phyloP scores from a whole-genome alignment of 2,797 vertebrate genomes.

The Limnodromus scolopaceus region DNA sequence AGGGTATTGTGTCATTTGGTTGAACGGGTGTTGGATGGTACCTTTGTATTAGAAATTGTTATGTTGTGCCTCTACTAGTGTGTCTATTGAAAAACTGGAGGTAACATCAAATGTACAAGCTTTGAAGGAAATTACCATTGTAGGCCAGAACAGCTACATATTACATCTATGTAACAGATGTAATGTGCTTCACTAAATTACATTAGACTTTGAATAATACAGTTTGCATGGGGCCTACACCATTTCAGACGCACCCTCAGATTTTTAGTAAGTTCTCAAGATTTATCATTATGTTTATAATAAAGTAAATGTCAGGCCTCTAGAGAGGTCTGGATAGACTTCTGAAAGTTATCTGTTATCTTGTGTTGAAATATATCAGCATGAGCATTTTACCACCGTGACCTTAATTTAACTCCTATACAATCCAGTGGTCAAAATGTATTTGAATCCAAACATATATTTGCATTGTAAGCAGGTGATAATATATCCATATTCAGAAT shows the following conservation, averaged over 20 bases:
- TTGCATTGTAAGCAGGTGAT: not conserved
- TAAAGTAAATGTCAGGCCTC: not conserved
- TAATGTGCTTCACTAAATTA: not conserved
- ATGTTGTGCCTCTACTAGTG: not conserved
- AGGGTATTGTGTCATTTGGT: not conserved
- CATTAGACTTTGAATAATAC: not conserved
- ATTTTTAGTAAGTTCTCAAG: not conserved
- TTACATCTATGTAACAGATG: fast-evolving
- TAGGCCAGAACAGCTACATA: not conserved
- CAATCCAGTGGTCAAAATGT: not conserved
- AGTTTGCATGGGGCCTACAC: not conserved
- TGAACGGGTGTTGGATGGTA: not conserved
- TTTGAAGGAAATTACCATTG: not conserved
- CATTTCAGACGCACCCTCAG: not conserved
- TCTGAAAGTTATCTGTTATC: not conserved
- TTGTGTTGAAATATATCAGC: not conserved
- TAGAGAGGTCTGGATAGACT: not conserved
- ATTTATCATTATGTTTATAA: not conserved
- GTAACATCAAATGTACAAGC: not conserved
- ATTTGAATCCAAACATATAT: not conserved
- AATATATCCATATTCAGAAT: not conserved
- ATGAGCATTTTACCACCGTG: not conserved
- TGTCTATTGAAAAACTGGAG: not conserved
- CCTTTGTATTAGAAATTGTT: not conserved
- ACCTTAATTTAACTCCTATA: not conserved